These are phyloP conservation scores for Archivesica marissinica DNA, from an alignment of 1,140 invertebrate genomes.

Conservation along the genomic window DNA sequence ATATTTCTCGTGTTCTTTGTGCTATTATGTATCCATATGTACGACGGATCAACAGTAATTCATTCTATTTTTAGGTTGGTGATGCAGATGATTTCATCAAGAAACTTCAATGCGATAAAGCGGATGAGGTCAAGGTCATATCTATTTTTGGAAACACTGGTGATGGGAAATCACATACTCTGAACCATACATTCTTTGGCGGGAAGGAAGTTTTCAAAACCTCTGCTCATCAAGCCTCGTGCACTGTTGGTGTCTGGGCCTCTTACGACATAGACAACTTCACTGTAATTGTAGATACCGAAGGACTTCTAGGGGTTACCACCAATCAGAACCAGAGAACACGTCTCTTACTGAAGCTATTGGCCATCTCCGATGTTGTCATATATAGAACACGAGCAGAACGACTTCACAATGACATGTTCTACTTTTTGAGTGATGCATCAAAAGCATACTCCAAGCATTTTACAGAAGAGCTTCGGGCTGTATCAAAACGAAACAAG, in stretches of 20 bases:
- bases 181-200: conserved; percentile 92
- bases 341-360: conserved; percentile 90
- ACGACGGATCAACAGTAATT: no score
- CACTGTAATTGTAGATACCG: conserved; percentile 92
- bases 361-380: conserved; percentile 93
- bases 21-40: no score
- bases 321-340: conserved; percentile 89
- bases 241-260: conserved; percentile 92
- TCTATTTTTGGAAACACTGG: conserved; percentile 95
- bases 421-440: conserved; percentile 91
- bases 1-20: no score
- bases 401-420: conserved; percentile 91
- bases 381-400: conserved; percentile 92
- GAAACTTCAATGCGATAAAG: conserved; percentile 78
- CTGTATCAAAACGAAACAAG: conserved; percentile 84
- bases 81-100: conserved; percentile 82
- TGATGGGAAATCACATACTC: conserved; percentile 93
- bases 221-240: conserved; percentile 89
- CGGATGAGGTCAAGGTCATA: conserved; percentile 89
- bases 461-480: conserved; percentile 88
- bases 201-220: conserved; percentile 91
- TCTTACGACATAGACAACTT: conserved; percentile 88
- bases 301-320: conserved; percentile 89
- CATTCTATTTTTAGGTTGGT: conserved; percentile 79
- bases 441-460: conserved; percentile 91